A percentile compares a stretch with the other conserved stretches of the same genome.
phyloP scores from a whole-genome alignment of 2,888 invertebrate species.

The Antitype chi region DNA sequence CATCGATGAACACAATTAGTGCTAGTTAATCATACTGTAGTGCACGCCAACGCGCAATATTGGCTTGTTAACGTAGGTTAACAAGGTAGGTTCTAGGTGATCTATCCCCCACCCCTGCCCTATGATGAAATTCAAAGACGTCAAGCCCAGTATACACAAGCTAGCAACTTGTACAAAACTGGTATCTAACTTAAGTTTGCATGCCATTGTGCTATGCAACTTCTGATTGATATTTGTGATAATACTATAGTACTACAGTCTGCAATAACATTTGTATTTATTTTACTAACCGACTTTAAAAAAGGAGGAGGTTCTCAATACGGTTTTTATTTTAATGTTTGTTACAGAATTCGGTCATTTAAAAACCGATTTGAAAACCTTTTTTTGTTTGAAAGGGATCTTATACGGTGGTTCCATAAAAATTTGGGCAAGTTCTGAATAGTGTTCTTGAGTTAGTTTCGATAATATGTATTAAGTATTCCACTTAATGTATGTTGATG shows the following conservation, averaged over 20 bases:
- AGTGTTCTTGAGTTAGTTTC: no score
- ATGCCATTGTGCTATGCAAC: not conserved
- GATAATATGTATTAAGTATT: no score
- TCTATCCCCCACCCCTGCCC: not conserved
- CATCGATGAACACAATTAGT: not conserved
- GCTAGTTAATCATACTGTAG: constrained; percentile 4
- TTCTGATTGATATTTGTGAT: constrained; percentile 1
- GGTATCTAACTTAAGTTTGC: not conserved
- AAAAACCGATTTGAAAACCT: no score
- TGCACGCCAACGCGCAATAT: not conserved
- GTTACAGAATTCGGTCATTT: no score
- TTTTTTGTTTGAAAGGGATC: no score
- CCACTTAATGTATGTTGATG: no score
- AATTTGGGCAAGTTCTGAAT: no score
- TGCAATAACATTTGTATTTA: not conserved
- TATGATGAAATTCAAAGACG: not conserved
- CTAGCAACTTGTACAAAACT: not conserved
- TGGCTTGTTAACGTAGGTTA: not conserved
- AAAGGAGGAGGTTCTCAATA: no score
- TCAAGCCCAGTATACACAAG: not conserved
- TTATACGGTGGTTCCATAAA: no score
- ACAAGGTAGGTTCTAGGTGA: not conserved
- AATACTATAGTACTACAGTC: not conserved
- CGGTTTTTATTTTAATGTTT: no score
- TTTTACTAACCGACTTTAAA: no score